Evolutionary conservation across 2,797 vertebrate species (phyloP).

Genomic region (Tadarida brasiliensis): DNA sequence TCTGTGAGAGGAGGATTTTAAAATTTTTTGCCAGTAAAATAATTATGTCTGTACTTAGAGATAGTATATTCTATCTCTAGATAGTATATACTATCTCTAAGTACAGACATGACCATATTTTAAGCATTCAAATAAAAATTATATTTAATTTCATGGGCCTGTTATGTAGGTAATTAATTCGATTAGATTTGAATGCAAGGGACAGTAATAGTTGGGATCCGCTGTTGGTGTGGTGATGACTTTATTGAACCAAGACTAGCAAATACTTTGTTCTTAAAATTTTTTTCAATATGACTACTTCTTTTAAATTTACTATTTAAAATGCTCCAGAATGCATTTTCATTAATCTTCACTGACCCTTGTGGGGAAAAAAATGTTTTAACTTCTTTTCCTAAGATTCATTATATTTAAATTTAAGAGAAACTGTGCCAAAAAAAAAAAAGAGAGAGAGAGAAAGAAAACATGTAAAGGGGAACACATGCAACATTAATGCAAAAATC

Average conservation of each 20-base stretch:
- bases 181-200: constrained; percentile 78
- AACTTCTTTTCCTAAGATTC: constrained; percentile 58
- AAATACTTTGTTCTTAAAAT: constrained; percentile 21
- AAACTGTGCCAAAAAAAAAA: constrained; percentile 65
- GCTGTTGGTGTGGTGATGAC: not conserved
- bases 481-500: constrained; percentile 42
- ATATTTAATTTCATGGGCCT: constrained; percentile 77
- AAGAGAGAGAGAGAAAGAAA: not conserved
- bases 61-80: too few species aligned
- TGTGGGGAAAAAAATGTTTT: not conserved
- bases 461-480: not conserved
- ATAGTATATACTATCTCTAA: too few species aligned
- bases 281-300: not conserved
- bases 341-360: constrained; percentile 31
- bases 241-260: constrained; percentile 55
- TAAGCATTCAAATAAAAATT: constrained; percentile 78
- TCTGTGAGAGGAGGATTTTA: constrained; percentile 78
- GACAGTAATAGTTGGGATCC: not conserved
- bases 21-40: constrained; percentile 71
- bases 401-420: constrained; percentile 35
- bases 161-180: constrained; percentile 67
- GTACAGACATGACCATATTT: constrained; percentile 75
- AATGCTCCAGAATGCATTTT: constrained; percentile 54
- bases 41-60: not conserved
- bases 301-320: constrained; percentile 56